phyloP scores from a whole-genome alignment of 2,888 invertebrate species.

The Lacanobia wlatinum region DNA sequence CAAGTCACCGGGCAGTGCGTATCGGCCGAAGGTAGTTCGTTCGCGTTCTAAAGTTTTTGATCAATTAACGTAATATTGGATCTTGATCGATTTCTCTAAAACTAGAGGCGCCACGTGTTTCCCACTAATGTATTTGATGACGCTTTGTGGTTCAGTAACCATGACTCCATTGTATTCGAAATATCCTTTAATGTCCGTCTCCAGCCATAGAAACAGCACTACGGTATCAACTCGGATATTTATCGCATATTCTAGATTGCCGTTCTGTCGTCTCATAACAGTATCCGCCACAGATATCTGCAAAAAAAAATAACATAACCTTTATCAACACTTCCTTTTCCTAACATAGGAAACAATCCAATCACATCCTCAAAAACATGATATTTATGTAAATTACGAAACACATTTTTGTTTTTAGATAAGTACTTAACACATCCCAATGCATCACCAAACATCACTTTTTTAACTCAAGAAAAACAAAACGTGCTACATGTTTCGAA shows the following conservation, averaged over 20 bases:
- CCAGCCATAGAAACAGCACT: conserved; percentile 93
- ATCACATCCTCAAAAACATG: background rate
- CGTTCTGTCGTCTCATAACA: conserved; percentile 51
- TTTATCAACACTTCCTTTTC: background rate
- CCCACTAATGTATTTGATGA: conserved; percentile 69
- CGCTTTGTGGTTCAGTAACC: conserved; percentile 75
- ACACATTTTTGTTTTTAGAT: no score
- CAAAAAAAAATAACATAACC: conserved; percentile 61
- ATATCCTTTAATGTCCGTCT: conserved; percentile 90
- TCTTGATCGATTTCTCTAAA: conserved; percentile 76
- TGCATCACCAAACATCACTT: no score
- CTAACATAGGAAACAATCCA: background rate
- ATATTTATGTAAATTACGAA: background rate
- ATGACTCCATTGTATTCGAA: conserved; percentile 95
- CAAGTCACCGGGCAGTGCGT: no score
- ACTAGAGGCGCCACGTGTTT: conserved; percentile 67
- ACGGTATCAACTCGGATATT: conserved; percentile 86
- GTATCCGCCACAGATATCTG: conserved; percentile 76
- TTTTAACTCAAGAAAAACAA: no score
- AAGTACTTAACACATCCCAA: no score
- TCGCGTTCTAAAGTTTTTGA: background rate
- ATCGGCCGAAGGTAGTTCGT: background rate
- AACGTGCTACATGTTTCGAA: no score
- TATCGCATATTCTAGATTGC: conserved; percentile 70
- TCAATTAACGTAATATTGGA: conserved; percentile 80